Evolutionary conservation across 1,140 invertebrate genomes (phyloP).

Genomic region (Berghia stephanieae): DNA sequence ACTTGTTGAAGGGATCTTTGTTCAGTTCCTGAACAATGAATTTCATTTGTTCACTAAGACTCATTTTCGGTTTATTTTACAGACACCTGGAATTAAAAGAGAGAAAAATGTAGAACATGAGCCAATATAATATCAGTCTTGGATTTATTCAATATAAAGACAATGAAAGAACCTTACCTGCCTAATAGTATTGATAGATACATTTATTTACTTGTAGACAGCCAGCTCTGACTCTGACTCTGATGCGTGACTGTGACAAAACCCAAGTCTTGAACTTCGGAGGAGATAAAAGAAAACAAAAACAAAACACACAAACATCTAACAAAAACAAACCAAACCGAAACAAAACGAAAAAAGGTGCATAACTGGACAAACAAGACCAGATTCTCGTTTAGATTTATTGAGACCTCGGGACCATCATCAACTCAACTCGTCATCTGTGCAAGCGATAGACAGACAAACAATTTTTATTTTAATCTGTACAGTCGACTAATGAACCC

Average conservation of each 20-base stretch:
- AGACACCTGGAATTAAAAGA: too few species aligned
- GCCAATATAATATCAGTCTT: not conserved
- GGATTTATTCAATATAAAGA: not conserved
- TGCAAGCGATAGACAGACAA: constrained; percentile 12
- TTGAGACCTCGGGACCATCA: too few species aligned
- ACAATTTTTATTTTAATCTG: too few species aligned
- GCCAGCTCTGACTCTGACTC: not conserved
- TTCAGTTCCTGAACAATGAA: constrained; percentile 82
- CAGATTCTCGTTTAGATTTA: too few species aligned
- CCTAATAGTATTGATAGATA: not conserved
- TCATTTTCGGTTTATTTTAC: constrained; percentile 27
- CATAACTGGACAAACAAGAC: too few species aligned
- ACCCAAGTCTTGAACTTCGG: too few species aligned
- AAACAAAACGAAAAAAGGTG: too few species aligned
- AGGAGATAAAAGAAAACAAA: not conserved
- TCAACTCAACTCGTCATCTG: too few species aligned
- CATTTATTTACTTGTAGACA: not conserved
- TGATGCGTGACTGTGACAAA: too few species aligned
- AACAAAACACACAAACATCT: not conserved
- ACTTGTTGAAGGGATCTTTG: constrained; percentile 78
- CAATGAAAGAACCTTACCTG: not conserved
- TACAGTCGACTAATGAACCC: too few species aligned
- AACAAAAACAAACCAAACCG: not conserved
- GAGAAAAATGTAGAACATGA: not conserved
- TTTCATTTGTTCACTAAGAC: constrained; percentile 80